Base-by-base conservation (phyloP, 92 coral and sea anemone species). In the Ricordea florida region DNA sequence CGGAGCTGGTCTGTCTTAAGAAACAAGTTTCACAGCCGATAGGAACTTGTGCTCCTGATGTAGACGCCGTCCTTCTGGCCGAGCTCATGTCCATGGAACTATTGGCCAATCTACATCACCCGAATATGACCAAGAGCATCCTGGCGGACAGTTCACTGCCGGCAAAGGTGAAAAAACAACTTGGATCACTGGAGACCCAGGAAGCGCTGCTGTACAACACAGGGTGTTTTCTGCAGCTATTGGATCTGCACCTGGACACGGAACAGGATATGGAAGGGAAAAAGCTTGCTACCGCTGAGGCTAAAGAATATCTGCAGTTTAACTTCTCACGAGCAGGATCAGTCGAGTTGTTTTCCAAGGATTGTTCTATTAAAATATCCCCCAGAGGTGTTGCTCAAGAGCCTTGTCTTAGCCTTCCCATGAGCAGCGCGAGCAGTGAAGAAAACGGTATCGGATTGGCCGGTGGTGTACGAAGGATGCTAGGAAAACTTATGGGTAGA, bases 41-140 rank as follows among this genome's bases (percentile, higher is more conserved):
- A 29, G 85, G 84, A 62, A 81, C 66, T 38, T 85, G 49, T 57
- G 70, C 79, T 2, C 93, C 92, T 60, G 93, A 91, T 56, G 81
- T 83, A 62, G 97, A 87, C 82, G 97, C 90, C 66, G 78, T 87
- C 2, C 81, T 91, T 17, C 88, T 91, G 29, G 93, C 93, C 14
- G 97, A 91, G 55, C 89, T 91, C 22, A 83, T 91, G 87, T 91
- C 97, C 21, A 78, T 91, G 93, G 93, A 91, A 46, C 71, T 91
- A 52, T 34, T 91, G 35, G 83, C 83, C 43, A 84, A 86, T 40
- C 65, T 86, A n/a, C 86, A 86, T 46, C 86, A 83, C 51, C 78
- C 87, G 37, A 80, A 81, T 61, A 87, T 65, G 35, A 78, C 77
- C 11, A 72, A 58, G 34, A 56, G 78, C 15, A 68, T 79, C 21